phyloP scores from a whole-genome alignment of 1,140 invertebrate species.

The Saccostrea echinata region DNA sequence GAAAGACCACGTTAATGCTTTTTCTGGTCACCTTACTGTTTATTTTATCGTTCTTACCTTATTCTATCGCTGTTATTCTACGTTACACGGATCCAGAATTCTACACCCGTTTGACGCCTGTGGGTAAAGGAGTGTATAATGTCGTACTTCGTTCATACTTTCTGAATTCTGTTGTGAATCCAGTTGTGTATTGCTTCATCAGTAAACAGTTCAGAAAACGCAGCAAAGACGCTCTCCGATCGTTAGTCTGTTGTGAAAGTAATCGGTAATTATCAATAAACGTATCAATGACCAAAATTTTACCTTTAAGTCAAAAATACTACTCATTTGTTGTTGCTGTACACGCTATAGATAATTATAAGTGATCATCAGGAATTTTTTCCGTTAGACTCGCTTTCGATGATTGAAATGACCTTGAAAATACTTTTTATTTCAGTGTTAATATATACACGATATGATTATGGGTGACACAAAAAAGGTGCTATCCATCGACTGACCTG shows the following conservation, averaged over 20 bases:
- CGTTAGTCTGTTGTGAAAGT: not conserved
- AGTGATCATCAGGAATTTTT: no score
- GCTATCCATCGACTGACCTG: no score
- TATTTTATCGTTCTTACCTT: constrained; percentile 52
- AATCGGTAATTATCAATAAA: not conserved
- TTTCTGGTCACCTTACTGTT: constrained; percentile 57
- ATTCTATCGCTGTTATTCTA: constrained; percentile 47
- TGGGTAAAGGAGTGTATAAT: constrained; percentile 53
- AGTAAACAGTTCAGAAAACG: constrained; percentile 68
- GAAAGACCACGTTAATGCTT: constrained; percentile 57
- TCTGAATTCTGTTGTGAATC: constrained; percentile 52
- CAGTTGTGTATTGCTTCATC: constrained; percentile 54
- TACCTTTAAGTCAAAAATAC: no score
- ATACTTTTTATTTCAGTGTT: no score
- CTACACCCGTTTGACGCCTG: constrained; percentile 7
- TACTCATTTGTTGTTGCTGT: no score
- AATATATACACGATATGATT: no score
- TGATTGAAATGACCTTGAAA: no score
- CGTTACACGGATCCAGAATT: constrained; percentile 37
- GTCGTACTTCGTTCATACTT: constrained; percentile 54
- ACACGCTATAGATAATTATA: no score
- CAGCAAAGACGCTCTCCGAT: not conserved
- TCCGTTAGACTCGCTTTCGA: no score
- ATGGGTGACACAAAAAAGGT: no score
- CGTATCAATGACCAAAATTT: no score